phyloP scores from a whole-genome alignment of 2,113 vertebrate species.

The Syngnathus typhle region DNA sequence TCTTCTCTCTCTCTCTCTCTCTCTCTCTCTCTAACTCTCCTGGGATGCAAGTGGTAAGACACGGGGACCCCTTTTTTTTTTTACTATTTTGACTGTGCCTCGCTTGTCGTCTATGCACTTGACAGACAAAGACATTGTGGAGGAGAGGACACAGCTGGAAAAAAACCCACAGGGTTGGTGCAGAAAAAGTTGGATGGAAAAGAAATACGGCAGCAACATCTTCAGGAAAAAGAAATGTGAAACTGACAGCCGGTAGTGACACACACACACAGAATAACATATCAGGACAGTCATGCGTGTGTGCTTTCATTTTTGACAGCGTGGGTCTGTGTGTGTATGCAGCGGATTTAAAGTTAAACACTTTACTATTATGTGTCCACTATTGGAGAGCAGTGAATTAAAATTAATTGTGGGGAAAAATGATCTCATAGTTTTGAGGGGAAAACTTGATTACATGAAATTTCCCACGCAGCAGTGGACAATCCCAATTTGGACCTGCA shows the following conservation, averaged over 20 bases:
- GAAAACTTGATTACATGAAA: background rate
- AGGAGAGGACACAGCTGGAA: constrained; percentile 39
- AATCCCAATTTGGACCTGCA: background rate
- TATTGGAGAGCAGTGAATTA: background rate
- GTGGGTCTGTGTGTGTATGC: constrained; percentile 4
- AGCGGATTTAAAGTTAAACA: background rate
- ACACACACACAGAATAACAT: constrained; percentile 46
- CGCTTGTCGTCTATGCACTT: constrained; percentile 45
- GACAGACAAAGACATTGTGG: constrained; percentile 47
- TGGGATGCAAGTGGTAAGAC: constrained; percentile 58
- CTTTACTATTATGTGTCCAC: too few species aligned
- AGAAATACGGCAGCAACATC: constrained; percentile 32
- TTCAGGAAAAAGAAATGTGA: constrained; percentile 39
- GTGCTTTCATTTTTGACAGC: background rate
- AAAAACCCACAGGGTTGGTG: constrained; percentile 30
- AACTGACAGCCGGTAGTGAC: constrained; percentile 49
- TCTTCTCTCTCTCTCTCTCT: constrained; percentile 56
- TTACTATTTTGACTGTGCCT: constrained; percentile 6
- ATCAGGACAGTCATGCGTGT: constrained; percentile 54
- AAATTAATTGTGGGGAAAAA: background rate
- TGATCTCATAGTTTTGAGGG: background rate
- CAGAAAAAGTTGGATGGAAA: constrained; percentile 10
- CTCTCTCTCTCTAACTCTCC: constrained; percentile 36
- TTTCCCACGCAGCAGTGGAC: too few species aligned
- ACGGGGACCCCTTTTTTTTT: constrained; percentile 26